phyloP scores from a whole-genome alignment of 1,140 invertebrate genomes.

The Holotrichia oblita region DNA sequence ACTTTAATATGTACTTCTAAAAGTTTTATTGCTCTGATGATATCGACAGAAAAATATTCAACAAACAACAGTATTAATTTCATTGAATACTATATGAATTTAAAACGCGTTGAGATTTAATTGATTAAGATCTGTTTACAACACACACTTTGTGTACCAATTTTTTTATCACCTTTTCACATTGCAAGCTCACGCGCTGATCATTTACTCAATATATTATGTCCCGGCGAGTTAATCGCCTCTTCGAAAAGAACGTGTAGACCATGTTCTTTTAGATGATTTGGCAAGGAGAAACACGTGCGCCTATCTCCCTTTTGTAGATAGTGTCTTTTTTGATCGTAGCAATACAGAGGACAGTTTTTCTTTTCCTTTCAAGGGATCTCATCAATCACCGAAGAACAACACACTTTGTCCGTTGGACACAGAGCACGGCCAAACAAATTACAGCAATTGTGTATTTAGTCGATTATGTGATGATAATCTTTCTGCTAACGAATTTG shows the following conservation, averaged over 20 bases:
- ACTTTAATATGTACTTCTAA: too few relatives aligned
- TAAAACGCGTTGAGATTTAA: too few relatives aligned
- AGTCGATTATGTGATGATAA: not conserved
- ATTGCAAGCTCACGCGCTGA: too few relatives aligned
- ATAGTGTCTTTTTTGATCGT: not conserved
- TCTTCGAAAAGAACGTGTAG: not conserved
- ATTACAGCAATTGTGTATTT: not conserved
- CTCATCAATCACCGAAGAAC: not conserved
- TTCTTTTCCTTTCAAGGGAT: not conserved
- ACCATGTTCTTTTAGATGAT: not conserved
- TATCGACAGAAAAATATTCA: too few relatives aligned
- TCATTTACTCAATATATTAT: not conserved
- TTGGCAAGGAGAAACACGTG: slow-evolving; percentile 7
- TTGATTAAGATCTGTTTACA: not conserved
- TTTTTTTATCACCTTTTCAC: not conserved
- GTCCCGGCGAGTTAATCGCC: not conserved
- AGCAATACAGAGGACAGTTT: not conserved
- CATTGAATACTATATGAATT: too few relatives aligned
- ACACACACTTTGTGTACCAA: not conserved
- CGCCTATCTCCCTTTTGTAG: not conserved
- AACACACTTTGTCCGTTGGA: not conserved
- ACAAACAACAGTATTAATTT: too few relatives aligned
- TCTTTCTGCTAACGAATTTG: not conserved
- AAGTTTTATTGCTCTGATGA: too few relatives aligned
- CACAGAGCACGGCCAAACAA: not conserved